phyloP scores from a whole-genome alignment of 2,888 invertebrate genomes.

The Baccha elongata region DNA sequence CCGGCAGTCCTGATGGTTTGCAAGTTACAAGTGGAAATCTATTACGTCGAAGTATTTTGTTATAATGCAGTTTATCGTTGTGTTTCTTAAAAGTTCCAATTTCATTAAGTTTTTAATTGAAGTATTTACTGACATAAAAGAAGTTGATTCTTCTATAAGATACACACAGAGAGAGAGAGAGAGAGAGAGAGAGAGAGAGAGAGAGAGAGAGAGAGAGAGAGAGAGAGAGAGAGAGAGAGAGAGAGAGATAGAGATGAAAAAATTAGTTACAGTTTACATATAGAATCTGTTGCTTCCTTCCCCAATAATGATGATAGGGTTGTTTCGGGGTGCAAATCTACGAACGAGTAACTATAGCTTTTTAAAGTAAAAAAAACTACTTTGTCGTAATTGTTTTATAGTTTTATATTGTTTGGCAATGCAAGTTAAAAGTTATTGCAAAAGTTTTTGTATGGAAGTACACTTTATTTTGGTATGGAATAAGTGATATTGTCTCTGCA shows the following conservation, averaged over 20 bases:
- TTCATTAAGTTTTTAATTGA: constrained; percentile 71
- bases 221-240: not conserved
- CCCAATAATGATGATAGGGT: not conserved
- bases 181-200: not conserved
- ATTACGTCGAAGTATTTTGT: constrained; percentile 36
- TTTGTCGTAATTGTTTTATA: constrained; percentile 68
- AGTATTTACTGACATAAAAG: constrained; percentile 66
- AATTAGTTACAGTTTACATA: not conserved
- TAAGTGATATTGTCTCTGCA: constrained; percentile 43
- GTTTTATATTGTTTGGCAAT: constrained; percentile 65
- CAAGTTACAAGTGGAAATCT: not conserved
- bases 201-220: not conserved
- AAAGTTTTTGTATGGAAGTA: constrained; percentile 41
- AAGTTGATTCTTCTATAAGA: constrained; percentile 36
- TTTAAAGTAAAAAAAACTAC: constrained; percentile 44
- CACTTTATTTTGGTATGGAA: constrained; percentile 21
- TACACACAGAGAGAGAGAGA: not conserved
- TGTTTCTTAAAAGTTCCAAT: constrained; percentile 58
- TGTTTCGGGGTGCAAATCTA: not conserved
- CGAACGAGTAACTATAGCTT: constrained; percentile 1
- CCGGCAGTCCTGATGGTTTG: not conserved
- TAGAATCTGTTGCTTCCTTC: constrained; percentile 43
- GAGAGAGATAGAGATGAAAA: not conserved
- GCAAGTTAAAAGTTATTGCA: constrained; percentile 60
- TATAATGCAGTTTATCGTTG: constrained; percentile 46